Evolutionary conservation across 2,797 vertebrate species (phyloP).

Genomic region (Vespertilio murinus): DNA sequence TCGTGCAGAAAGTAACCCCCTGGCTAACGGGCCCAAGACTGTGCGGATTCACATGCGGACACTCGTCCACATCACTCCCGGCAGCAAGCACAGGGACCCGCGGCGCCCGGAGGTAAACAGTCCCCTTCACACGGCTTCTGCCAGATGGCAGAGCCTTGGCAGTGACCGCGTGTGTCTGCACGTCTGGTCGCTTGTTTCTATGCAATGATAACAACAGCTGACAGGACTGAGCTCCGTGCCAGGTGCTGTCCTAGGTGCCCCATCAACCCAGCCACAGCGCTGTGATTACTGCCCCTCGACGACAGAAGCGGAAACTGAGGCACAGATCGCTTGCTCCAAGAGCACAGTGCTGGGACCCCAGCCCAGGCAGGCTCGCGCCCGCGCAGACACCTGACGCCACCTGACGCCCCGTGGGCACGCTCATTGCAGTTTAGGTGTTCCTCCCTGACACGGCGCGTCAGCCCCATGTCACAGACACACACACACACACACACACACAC

Average conservation of each 20-base stretch:
- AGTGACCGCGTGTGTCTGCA: accelerated
- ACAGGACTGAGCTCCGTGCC: not conserved
- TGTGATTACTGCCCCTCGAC: not conserved
- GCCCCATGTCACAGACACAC: not conserved
- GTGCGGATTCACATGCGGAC: not conserved
- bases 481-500: not conserved
- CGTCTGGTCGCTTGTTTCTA: not conserved
- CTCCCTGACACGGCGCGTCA: not conserved
- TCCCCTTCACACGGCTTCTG: not conserved
- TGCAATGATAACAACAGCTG: not conserved
- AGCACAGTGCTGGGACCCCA: not conserved
- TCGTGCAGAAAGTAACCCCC: not conserved
- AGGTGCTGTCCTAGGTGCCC: not conserved
- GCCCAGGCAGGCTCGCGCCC: too few relatives aligned
- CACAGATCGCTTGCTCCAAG: not conserved
- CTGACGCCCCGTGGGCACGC: accelerated
- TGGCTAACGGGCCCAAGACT: not conserved
- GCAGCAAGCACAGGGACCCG: not conserved
- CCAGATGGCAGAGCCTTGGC: not conserved
- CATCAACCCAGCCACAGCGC: not conserved
- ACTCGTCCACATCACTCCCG: not conserved
- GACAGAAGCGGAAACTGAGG: not conserved
- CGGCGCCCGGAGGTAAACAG: accelerated
- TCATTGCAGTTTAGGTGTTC: accelerated
- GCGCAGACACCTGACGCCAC: not conserved